Base-by-base conservation (phyloP, 2,888 invertebrate genomes). In the Lasius fuliginosus region DNA sequence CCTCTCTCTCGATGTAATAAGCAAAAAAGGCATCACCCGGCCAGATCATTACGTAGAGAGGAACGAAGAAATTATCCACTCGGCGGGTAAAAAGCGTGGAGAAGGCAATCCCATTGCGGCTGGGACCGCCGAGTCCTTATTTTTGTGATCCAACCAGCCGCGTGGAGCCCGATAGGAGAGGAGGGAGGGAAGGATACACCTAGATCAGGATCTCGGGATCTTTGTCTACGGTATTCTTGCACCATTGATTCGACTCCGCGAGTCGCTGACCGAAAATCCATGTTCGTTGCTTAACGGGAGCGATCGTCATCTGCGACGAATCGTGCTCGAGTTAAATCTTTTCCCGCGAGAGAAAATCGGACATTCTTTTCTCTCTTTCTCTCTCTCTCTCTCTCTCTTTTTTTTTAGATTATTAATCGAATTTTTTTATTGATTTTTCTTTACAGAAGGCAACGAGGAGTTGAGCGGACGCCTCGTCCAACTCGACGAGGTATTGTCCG, bases 1-100 rank as follows among this genome's bases (percentile, higher is more conserved):
- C 85, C 87, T 91, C 46, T 46, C 42, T 88, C 88, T 85, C 86
- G 82, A 40, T 88, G 88, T 90, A 93, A 93, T 93, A 92, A 93
- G 92, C 92, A 93, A 93, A 93, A 93, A 93, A 92, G 92, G 53
- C n/a, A 89, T 90, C 86, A 87, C 90, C 91, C 88, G 90, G 86
- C 85, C 60, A 88, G 90, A 87, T 91, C 91, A 93, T 93, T 93
- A 93, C 91, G 91, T 89, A 89, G 90, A 88, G 89, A 92, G 91
- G 92, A 88, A 90, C 92, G 91, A 91, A 92, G 93, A 90, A 93
- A 92, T 93, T 91, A 92, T 93, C 92, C 87, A 91, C 91, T 90
- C 87, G 84, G 86, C 88, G 87, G 90, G 92, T 92, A 94, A 94
- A 94, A 94, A 94, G 92, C 93, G 92, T 93, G 92, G 92, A 92